A percentile compares a stretch with the other conserved stretches of the same genome.
These are phyloP conservation scores for Platichthys stellatus DNA, from an alignment of 2,113 vertebrate genomes.

Conservation along the genomic window DNA sequence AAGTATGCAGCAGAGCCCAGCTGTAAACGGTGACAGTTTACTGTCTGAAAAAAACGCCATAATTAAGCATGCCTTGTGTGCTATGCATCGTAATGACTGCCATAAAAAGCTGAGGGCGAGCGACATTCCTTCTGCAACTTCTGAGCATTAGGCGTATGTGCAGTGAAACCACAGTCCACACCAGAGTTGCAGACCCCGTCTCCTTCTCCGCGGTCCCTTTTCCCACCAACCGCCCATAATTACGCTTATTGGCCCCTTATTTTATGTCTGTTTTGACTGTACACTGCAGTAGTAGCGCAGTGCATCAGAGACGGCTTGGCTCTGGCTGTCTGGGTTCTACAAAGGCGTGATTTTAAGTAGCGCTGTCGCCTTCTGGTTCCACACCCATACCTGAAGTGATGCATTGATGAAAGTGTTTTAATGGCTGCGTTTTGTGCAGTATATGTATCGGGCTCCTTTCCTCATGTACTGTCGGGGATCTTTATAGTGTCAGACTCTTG, in stretches of 20 bases:
- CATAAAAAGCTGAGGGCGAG: slow-evolving; percentile 77
- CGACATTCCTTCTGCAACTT: slow-evolving; percentile 76
- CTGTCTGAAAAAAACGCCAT: slow-evolving; percentile 50
- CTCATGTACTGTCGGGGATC: slow-evolving; percentile 25
- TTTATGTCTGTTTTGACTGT: slow-evolving; percentile 76
- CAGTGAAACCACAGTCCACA: slow-evolving; percentile 75
- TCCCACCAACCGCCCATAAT: slow-evolving; percentile 76
- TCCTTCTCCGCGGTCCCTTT: slow-evolving; percentile 50
- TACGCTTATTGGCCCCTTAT: slow-evolving; percentile 69
- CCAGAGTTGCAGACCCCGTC: slow-evolving; percentile 64
- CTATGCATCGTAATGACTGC: slow-evolving; percentile 76
- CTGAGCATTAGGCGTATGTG: slow-evolving; percentile 72
- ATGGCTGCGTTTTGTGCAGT: slow-evolving; percentile 11
- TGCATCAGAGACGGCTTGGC: slow-evolving; percentile 25
- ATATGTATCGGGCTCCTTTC: slow-evolving; percentile 36
- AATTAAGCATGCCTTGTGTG: slow-evolving; percentile 78
- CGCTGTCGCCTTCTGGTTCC: slow-evolving; percentile 28
- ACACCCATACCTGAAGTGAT: slow-evolving; percentile 31
- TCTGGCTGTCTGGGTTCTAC: slow-evolving; percentile 43
- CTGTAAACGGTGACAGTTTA: slow-evolving; percentile 75
- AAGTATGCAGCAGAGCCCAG: slow-evolving; percentile 64
- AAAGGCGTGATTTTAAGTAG: slow-evolving; percentile 40
- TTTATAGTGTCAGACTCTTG: slow-evolving; percentile 34
- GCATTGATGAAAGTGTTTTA: slow-evolving; percentile 15
- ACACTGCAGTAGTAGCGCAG: slow-evolving; percentile 50